Conservation (phyloP, 2,797 vertebrate species). For the Hirundo rustica region DNA sequence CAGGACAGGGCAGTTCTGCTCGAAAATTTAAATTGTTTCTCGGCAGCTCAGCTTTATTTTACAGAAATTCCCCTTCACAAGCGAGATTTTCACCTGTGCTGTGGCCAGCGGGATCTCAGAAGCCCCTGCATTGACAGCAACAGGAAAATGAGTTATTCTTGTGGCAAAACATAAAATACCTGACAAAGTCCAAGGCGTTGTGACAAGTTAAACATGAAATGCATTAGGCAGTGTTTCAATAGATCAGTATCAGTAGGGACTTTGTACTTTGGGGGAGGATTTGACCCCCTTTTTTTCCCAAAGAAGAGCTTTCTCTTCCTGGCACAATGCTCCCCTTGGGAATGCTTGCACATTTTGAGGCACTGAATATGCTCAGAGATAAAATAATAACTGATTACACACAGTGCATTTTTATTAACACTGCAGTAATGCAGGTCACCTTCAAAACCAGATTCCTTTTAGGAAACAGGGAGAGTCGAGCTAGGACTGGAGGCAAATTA, state of each 20-base stretch:
- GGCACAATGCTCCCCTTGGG: conserved; percentile 3
- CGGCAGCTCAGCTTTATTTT: background rate
- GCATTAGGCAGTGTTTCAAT: background rate
- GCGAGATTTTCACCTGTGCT: background rate
- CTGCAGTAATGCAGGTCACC: conserved; percentile 58
- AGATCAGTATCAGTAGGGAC: background rate
- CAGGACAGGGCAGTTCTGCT: background rate
- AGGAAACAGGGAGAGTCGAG: background rate
- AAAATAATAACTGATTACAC: conserved; percentile 61
- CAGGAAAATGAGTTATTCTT: background rate
- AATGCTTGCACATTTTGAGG: conserved; percentile 38
- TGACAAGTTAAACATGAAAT: background rate
- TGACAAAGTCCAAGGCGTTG: background rate
- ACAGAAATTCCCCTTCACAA: background rate
- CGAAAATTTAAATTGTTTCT: conserved; percentile 16
- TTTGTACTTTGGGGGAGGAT: background rate
- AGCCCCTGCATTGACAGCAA: background rate
- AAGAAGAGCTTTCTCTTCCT: background rate
- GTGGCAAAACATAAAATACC: background rate
- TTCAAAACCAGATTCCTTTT: conserved; percentile 40
- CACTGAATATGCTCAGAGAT: conserved; percentile 53
- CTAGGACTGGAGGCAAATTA: background rate
- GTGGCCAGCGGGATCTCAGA: background rate
- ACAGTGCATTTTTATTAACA: conserved; percentile 67
- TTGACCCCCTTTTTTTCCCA: background rate